Evolutionary conservation across 2,888 invertebrate genomes (phyloP).

Genomic region (Diabrotica balteata): DNA sequence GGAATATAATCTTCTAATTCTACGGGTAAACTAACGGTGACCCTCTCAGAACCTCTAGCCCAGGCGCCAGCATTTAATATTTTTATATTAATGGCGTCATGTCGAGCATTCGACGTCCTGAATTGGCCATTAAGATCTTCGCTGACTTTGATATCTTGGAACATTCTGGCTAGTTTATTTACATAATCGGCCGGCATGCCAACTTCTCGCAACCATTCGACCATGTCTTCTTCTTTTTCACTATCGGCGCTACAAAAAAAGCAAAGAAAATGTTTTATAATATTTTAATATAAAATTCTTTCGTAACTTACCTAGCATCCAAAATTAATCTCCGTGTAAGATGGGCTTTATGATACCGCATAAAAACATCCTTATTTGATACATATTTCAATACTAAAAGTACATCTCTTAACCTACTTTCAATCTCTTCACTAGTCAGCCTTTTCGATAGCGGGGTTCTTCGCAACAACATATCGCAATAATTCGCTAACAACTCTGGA

Average conservation of each 20-base stretch:
- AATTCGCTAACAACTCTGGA: conserved; percentile 97
- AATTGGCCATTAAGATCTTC: conserved; percentile 90
- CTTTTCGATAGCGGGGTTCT: conserved; percentile 96
- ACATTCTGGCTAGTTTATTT: conserved; percentile 97
- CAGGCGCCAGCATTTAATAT: conserved; percentile 95
- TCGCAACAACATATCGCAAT: conserved; percentile 98
- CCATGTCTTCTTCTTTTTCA: conserved; percentile 99
- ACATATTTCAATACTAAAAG: conserved; percentile 97
- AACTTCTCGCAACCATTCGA: conserved; percentile 95
- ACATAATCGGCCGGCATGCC: conserved; percentile 99
- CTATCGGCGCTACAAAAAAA: conserved; percentile 83
- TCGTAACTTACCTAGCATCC: conserved; percentile 71
- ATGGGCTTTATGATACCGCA: conserved; percentile 99
- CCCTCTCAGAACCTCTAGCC: conserved; percentile 93
- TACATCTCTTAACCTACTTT: conserved; percentile 87
- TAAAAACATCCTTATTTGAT: conserved; percentile 99
- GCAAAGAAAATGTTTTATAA: neutral
- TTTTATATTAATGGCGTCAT: conserved; percentile 95
- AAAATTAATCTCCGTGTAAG: conserved; percentile 93
- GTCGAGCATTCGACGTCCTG: conserved; percentile 78
- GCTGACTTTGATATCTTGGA: conserved; percentile 96
- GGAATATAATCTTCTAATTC: conserved; percentile 99
- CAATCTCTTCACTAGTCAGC: conserved; percentile 96
- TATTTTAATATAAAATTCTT: neutral
- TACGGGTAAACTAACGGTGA: conserved; percentile 93